Evolutionary conservation across 2,797 vertebrate species (phyloP).

Genomic region (Sternarchorhynchus goeldii): DNA sequence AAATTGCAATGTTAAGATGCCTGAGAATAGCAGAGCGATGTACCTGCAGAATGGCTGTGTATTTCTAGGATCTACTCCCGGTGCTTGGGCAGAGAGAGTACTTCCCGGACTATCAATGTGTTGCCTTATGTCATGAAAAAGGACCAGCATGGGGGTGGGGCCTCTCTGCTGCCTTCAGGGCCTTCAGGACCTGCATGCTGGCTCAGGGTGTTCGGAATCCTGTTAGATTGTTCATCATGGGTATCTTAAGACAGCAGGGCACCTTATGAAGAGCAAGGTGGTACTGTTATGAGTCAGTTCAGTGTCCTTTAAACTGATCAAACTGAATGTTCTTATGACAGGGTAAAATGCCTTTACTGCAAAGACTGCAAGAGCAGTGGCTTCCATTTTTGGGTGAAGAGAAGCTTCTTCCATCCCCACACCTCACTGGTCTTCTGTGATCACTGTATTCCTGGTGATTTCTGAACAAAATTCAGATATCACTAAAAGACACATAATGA

Average conservation of each 20-base stretch:
- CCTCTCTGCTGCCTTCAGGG: conserved; percentile 5
- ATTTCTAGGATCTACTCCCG: conserved; percentile 22
- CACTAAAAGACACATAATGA: not conserved
- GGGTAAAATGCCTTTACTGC: conserved; percentile 46
- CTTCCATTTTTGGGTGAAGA: conserved; percentile 42
- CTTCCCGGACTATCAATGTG: conserved; percentile 29
- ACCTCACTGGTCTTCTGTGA: conserved; percentile 22
- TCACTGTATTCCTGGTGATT: conserved; percentile 16
- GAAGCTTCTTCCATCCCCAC: conserved; percentile 37
- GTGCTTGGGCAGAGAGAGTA: conserved; percentile 24
- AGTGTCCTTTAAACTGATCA: conserved; percentile 39
- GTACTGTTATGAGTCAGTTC: conserved; percentile 26
- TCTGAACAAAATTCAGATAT: conserved; percentile 23
- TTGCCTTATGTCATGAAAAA: conserved; percentile 48
- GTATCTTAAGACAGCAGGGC: conserved; percentile 21
- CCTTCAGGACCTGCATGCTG: conserved; percentile 18
- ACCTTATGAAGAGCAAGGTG: conserved; percentile 20
- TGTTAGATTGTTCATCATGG: conserved; percentile 6
- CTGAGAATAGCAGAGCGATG: conserved; percentile 39
- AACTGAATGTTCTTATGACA: conserved; percentile 39
- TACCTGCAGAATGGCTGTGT: conserved; percentile 39
- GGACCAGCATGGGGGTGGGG: not conserved
- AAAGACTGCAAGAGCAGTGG: conserved; percentile 38
- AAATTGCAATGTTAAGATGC: conserved; percentile 39
- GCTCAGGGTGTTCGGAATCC: conserved; percentile 15